These are phyloP conservation scores for Bettongia penicillata DNA, from an alignment of 2,113 vertebrate species.

Conservation along the genomic window DNA sequence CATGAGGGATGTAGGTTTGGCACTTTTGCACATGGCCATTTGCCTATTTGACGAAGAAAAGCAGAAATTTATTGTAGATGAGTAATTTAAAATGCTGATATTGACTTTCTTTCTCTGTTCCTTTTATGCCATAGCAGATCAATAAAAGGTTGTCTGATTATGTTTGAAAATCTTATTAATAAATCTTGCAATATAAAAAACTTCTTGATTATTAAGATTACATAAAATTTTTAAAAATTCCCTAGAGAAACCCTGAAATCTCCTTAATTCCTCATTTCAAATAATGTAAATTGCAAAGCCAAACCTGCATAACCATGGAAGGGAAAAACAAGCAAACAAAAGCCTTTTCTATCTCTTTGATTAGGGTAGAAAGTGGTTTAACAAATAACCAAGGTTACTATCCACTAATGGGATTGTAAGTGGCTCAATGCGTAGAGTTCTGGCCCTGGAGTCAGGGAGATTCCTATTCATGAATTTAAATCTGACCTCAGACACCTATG, in stretches of 20 bases:
- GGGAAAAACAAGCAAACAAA: not conserved
- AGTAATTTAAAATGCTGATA: slow-evolving; percentile 52
- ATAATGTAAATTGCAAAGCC: not conserved
- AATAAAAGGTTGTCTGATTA: not conserved
- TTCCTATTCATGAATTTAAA: too few species aligned
- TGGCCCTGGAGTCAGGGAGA: not conserved
- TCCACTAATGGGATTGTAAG: too few species aligned
- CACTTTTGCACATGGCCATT: slow-evolving; percentile 65
- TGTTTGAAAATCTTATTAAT: not conserved
- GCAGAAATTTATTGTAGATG: slow-evolving; percentile 53
- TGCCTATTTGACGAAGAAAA: slow-evolving; percentile 37
- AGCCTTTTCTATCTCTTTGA: not conserved
- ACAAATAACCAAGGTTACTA: not conserved
- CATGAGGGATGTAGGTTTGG: slow-evolving; percentile 48
- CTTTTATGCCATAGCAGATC: not conserved
- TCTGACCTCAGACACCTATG: not conserved
- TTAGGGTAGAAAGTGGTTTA: not conserved
- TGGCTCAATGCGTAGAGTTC: not conserved
- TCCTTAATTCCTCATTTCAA: not conserved
- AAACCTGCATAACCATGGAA: not conserved
- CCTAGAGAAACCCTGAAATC: not conserved
- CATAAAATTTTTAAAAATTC: not conserved
- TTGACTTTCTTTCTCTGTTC: slow-evolving; percentile 20
- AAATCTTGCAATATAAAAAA: not conserved
- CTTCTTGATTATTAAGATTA: not conserved